Evolutionary conservation across 2,797 vertebrate genomes (phyloP), one percentile per base, ranked within the genome.

Genomic region (Neoniphon sammara): DNA sequence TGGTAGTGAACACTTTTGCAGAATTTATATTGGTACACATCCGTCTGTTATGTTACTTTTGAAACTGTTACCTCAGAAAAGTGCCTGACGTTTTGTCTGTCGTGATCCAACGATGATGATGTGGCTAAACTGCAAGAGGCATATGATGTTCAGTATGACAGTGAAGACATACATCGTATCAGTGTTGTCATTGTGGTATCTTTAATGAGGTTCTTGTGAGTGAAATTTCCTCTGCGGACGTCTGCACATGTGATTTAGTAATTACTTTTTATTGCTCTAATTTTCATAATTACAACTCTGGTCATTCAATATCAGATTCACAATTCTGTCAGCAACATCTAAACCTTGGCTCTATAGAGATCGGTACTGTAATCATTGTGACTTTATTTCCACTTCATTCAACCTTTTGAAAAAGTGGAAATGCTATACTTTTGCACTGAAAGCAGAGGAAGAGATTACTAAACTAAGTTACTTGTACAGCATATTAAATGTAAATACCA

Each of bases 281-380:
- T 42, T 52, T 46, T 66, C 42, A 55, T 4, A 44, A 46, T 21
- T 59, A 55, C 50, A 61, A 73, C 81, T 85, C 66, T 71, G 72
- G 44, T 46, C 15, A 46, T 6, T 12, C 4, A 46, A 2, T 39
- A 15, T 57, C 53, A 25, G 25, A 55, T 55, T 15, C 30, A 31
- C 27, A 18, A 50, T 81, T 69, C 34, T 76, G 31, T 42, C 23
- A 81, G 80, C 46, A 57, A 57, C 36, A 46, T 63, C 4, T 66
- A 46, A 81, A 64, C 70, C 52, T 50, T 21, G 36, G 46, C 66
- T 76, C 52, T 88, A 67, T 54, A 77, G 80, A 84, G 81, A 88
- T 87, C 67, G 66, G 88, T 91, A 87, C 85, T 87, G 78, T 85
- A 70, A 88, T 84, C 60, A 81, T 87, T 88, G 88, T 85, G 82